A percentile compares a stretch with the other conserved stretches of the same genome.
Evolutionary conservation across 1,140 invertebrate species (phyloP).

Genomic region (Drosophila trapezifrons): DNA sequence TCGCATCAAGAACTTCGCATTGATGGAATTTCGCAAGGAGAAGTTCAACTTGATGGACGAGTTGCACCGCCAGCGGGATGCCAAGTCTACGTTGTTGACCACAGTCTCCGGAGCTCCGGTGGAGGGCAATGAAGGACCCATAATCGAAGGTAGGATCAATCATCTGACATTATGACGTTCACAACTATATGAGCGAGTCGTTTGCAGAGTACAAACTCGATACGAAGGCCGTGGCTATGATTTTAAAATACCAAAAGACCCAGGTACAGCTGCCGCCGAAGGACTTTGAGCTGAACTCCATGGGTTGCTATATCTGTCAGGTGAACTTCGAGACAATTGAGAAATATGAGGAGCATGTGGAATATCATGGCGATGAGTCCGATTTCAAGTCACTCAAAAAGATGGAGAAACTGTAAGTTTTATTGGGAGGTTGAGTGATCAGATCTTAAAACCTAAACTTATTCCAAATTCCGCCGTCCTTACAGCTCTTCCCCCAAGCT

Average conservation of each 20-base stretch:
- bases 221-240: constrained; percentile 21
- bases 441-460: neutral
- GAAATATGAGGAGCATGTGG: constrained; percentile 75
- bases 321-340: constrained; percentile 69
- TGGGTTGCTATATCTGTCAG: constrained; percentile 75
- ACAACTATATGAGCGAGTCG: neutral
- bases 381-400: constrained; percentile 65
- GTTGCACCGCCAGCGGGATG: constrained; percentile 35
- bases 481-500: constrained; percentile 49
- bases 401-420: constrained; percentile 67
- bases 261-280: constrained; percentile 11
- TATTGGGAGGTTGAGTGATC: too few relatives aligned
- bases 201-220: constrained; percentile 55
- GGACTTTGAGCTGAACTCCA: constrained; percentile 57
- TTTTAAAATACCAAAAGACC: constrained; percentile 68
- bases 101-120: constrained; percentile 9
- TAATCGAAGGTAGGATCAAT: constrained; percentile 49
- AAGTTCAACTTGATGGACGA: constrained; percentile 67
- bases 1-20: constrained; percentile 54
- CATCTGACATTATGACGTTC: neutral
- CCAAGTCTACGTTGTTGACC: neutral
- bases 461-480: neutral
- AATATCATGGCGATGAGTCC: constrained; percentile 72
- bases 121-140: constrained; percentile 15
- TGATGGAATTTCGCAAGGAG: constrained; percentile 70